Evolutionary conservation across 2,888 invertebrate species (phyloP).

Genomic region (Amphipoea lucens): DNA sequence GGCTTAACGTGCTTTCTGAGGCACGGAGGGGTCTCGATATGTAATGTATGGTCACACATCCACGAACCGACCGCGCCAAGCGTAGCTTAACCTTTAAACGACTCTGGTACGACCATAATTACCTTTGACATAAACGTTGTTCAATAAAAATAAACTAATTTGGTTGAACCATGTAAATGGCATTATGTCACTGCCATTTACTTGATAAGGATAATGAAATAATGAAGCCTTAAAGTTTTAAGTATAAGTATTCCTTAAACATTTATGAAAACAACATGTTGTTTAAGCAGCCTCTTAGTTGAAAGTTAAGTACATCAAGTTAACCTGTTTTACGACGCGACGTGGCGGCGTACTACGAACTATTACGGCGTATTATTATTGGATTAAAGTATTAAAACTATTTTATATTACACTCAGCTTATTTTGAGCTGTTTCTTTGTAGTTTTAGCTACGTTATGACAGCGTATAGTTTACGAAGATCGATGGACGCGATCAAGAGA

Average conservation of each 20-base stretch:
- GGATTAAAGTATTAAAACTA: constrained; percentile 52
- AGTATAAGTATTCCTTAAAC: constrained; percentile 21
- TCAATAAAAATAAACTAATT: not conserved
- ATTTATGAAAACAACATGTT: constrained; percentile 39
- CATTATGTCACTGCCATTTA: constrained; percentile 21
- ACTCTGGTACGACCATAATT: not conserved
- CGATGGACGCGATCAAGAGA: constrained; percentile 27
- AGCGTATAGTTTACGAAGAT: constrained; percentile 24
- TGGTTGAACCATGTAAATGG: not conserved
- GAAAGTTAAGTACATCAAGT: constrained; percentile 50
- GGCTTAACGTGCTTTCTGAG: not conserved
- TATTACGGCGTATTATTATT: constrained; percentile 43
- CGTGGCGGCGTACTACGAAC: constrained; percentile 39
- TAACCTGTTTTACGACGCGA: constrained; percentile 43
- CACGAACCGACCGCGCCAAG: not conserved
- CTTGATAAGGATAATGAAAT: constrained; percentile 15
- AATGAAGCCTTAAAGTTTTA: constrained; percentile 7
- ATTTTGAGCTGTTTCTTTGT: constrained; percentile 24
- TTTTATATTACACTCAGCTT: constrained; percentile 14
- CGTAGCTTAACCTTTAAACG: not conserved
- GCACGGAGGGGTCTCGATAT: not conserved
- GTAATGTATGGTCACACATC: not conserved
- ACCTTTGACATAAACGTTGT: not conserved
- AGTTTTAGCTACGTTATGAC: constrained; percentile 7
- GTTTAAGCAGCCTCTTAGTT: constrained; percentile 40